Percentiles rank a stretch among this genome's conserved stretches.
Conservation (phyloP, 2,113 vertebrate genomes). For the Oncorhynchus gorbuscha region DNA sequence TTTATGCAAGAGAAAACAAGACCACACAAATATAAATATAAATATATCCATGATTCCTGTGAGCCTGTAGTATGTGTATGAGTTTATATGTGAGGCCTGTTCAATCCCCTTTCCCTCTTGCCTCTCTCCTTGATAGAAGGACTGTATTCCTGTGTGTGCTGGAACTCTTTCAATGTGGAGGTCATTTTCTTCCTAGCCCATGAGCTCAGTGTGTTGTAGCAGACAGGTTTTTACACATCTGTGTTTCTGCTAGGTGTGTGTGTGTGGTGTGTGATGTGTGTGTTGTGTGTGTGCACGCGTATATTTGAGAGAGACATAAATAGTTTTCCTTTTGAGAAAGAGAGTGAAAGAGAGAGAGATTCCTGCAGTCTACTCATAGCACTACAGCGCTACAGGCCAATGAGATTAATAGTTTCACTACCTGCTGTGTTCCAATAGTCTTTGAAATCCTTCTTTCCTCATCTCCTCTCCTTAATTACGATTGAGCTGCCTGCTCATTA, state of each 20-base stretch:
- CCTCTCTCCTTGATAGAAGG: neutral
- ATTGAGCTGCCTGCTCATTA: neutral
- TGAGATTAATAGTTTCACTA: neutral
- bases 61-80: constrained; percentile 2
- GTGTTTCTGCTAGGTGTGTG: neutral
- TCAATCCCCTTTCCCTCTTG: neutral
- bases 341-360: neutral
- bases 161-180: constrained; percentile 34
- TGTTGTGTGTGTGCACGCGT: constrained; percentile 2
- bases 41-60: constrained; percentile 16
- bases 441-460: neutral
- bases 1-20: constrained; percentile 6
- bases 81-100: neutral
- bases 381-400: neutral
- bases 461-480: neutral
- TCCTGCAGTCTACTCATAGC: constrained; percentile 5
- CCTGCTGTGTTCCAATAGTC: neutral
- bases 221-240: constrained; percentile 29
- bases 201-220: constrained; percentile 35
- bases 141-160: neutral
- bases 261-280: constrained; percentile 16
- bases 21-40: constrained; percentile 21
- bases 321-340: neutral
- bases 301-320: neutral
- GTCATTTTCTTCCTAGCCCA: constrained; percentile 31